Percentiles rank a stretch among this genome's conserved stretches.
phyloP scores from a whole-genome alignment of 2,113 vertebrate genomes.

The Semnornis frantzii region DNA sequence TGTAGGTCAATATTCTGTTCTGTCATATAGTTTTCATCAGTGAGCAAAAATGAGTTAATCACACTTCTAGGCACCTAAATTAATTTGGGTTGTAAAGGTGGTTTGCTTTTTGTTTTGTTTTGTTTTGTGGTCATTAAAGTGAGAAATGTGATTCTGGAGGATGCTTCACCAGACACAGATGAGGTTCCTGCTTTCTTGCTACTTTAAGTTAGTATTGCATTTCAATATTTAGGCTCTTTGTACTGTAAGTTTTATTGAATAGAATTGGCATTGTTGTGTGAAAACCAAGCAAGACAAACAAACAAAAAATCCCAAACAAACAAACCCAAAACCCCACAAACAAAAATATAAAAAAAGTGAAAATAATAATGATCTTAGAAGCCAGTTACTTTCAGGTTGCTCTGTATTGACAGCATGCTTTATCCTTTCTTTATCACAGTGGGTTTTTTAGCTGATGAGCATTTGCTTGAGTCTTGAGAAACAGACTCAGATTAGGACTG shows the following conservation, averaged over 20 bases:
- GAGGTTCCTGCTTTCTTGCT: not conserved
- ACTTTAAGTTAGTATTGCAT: not conserved
- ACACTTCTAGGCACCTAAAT: not conserved
- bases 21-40: not conserved
- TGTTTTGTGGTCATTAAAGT: not conserved
- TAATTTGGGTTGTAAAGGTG: not conserved
- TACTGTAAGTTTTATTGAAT: not conserved
- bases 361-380: not conserved
- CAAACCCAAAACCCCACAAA: no score
- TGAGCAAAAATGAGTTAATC: not conserved
- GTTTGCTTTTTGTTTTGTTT: no score
- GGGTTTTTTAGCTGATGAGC: not conserved
- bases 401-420: not conserved
- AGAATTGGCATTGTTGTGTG: not conserved
- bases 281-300: not conserved
- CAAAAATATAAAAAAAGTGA: not conserved
- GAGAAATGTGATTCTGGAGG: not conserved
- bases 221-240: not conserved
- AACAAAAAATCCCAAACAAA: no score
- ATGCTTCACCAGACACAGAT: not conserved
- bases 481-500: not conserved
- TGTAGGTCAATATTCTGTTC: not conserved
- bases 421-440: not conserved
- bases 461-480: not conserved
- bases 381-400: not conserved